These are phyloP conservation scores for Aurelia sp. DNA, from an alignment of 30 jellyfish, hydroid and myxozoan genomes.

Conservation along the genomic window DNA sequence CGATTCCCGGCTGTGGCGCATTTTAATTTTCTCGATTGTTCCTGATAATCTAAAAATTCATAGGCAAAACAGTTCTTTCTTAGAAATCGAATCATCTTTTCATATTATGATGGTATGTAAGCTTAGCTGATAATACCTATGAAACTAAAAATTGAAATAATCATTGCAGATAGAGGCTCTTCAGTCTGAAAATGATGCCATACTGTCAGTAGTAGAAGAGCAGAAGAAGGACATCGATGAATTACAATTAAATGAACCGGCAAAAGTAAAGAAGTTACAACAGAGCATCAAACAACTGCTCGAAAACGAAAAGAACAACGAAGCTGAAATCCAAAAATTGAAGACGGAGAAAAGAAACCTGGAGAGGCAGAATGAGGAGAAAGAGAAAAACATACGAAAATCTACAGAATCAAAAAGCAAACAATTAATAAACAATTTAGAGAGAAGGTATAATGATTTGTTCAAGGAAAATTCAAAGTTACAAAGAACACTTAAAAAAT, in stretches of 20 bases:
- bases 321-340: conserved; percentile 23
- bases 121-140: too few relatives aligned
- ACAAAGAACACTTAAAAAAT: background rate
- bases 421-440: background rate
- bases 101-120: too few relatives aligned
- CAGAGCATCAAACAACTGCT: conserved; percentile 4
- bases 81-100: too few relatives aligned
- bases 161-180: conserved; percentile 27
- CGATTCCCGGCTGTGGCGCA: too few relatives aligned
- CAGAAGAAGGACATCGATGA: conserved; percentile 22
- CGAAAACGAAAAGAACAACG: conserved; percentile 20
- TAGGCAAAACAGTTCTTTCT: too few relatives aligned
- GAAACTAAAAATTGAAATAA: too few relatives aligned
- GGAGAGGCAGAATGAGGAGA: background rate
- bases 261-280: conserved; percentile 16
- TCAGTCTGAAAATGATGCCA: conserved; percentile 11
- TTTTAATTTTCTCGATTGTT: too few relatives aligned
- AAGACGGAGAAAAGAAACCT: background rate
- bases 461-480: background rate
- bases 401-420: too few relatives aligned
- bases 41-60: too few relatives aligned
- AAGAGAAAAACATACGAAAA: background rate
- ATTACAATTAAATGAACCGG: background rate
- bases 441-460: background rate
- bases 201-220: conserved; percentile 16